Conservation (phyloP, 2,113 vertebrate genomes). For the Cyprinodon brontotheroides region DNA sequence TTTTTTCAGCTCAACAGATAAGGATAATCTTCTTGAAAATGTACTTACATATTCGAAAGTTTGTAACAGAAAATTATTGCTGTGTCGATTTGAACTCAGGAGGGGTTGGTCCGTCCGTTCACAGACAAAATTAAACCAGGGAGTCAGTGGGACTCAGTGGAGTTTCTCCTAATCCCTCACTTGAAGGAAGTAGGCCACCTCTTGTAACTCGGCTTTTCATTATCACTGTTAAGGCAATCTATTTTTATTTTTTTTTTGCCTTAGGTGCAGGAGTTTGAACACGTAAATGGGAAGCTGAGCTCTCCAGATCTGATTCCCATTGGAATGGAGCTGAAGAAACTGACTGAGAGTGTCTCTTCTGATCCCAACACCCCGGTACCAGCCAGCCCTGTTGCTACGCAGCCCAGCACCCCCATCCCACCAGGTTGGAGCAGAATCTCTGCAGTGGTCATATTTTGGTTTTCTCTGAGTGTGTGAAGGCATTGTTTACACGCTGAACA, state of each 20-base stretch:
- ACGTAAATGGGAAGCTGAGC: constrained; percentile 96
- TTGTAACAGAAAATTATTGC: neutral
- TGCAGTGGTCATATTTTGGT: neutral
- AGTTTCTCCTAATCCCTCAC: constrained; percentile 14
- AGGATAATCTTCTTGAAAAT: neutral
- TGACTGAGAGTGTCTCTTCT: constrained; percentile 85
- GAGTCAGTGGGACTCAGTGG: neutral
- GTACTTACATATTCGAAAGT: neutral
- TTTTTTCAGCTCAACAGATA: neutral
- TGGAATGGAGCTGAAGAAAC: constrained; percentile 88
- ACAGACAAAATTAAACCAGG: neutral
- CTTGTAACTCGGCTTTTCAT: constrained; percentile 1
- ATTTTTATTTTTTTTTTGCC: neutral
- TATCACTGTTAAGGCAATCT: neutral
- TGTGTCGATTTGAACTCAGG: constrained; percentile 9
- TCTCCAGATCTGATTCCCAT: constrained; percentile 90
- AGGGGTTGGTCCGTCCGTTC: neutral
- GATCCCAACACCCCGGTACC: constrained; percentile 92
- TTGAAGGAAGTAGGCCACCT: neutral
- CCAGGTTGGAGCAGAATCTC: constrained; percentile 77
- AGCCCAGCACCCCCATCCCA: constrained; percentile 76
- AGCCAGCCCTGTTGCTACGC: constrained; percentile 85
- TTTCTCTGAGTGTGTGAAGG: neutral
- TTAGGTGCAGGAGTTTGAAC: constrained; percentile 97
- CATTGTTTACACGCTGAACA: neutral